Conservation (phyloP, 2,797 vertebrate genomes). For the Hydrolagus colliei region DNA sequence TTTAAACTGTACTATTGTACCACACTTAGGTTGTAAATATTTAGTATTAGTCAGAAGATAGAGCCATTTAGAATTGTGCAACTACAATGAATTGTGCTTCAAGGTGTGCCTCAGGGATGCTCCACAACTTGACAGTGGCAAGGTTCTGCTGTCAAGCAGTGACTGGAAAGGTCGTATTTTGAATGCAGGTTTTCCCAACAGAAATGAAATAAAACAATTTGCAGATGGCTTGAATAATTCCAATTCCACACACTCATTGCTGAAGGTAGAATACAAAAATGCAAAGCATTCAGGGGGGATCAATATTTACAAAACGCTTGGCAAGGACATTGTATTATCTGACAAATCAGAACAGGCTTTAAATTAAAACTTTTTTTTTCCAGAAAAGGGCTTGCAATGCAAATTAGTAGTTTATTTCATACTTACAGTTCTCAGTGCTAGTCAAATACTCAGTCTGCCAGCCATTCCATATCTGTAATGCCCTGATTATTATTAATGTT, state of each 20-base stretch:
- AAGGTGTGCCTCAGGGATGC: constrained; percentile 37
- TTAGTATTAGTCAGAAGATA: constrained; percentile 38
- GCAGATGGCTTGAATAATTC: neutral
- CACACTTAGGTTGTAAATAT: constrained; percentile 33
- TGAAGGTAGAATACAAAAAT: neutral
- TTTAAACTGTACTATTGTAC: neutral
- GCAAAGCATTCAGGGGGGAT: neutral
- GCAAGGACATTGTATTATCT: neutral
- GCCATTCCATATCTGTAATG: neutral
- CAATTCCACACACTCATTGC: neutral
- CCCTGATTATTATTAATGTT: neutral
- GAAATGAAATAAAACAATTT: constrained; percentile 58
- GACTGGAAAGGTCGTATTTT: constrained; percentile 33
- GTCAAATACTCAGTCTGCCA: neutral
- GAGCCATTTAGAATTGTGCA: constrained; percentile 37
- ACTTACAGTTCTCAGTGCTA: neutral
- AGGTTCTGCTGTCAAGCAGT: constrained; percentile 32
- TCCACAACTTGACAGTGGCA: constrained; percentile 41
- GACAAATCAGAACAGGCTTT: neutral
- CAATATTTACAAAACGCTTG: constrained; percentile 14
- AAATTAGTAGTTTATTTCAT: neutral
- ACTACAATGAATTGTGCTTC: constrained; percentile 39
- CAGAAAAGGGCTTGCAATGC: neutral
- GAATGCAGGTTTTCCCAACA: constrained; percentile 47
- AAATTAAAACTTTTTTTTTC: neutral